Base-by-base conservation (phyloP, 2,888 invertebrate genomes). In the Hemithea aestivaria region DNA sequence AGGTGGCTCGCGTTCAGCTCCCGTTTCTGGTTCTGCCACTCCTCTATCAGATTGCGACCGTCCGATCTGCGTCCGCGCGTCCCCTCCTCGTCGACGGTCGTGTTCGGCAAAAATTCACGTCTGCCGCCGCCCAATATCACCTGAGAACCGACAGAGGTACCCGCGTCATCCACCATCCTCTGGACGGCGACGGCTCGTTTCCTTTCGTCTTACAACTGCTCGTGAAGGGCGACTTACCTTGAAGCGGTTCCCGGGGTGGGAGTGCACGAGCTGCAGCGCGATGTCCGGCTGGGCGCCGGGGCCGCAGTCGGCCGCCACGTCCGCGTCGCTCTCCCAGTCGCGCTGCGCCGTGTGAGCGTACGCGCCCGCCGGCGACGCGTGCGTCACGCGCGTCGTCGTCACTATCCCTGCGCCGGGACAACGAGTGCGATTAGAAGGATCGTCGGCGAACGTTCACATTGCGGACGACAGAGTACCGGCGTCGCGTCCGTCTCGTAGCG, bases 361-460 rank as follows among this genome's bases (percentile, higher is more conserved):
- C 0, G 89, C 76, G 1, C 91, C 92, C 0, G 91, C 90, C 0
- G 94, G 94, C 0, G 93, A 93, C 2, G 94, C 95, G 67, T 94
- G 93, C 0, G 94, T 94, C 1, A 95, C 89, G 36, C 94, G 87
- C 0, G 93, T 92, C 1, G 92, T 93, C 6, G 95, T 95, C 10
- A 94, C 94, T n/a, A 92, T 70, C 0, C 92, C 91, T 73, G 60
- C 30, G 16, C 5, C 5, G 7, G 6, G 12, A 12, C 10, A 2
- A 22, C 23, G 12, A 11, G 11, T 1, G 22, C 22, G 27, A 27
- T 22, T 8, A 7, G 11, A 7, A 9, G 23, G 8, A n/a, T 1
- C 32, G 16, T 16, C 27, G 23, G 6, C 7, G 10, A n/a, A 8
- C 5, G 2, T 6, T 4, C 4, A 1, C 4, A 0, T 2, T 6